Base-by-base conservation (phyloP, 2,797 vertebrate genomes). In the Enteromius radiatus region DNA sequence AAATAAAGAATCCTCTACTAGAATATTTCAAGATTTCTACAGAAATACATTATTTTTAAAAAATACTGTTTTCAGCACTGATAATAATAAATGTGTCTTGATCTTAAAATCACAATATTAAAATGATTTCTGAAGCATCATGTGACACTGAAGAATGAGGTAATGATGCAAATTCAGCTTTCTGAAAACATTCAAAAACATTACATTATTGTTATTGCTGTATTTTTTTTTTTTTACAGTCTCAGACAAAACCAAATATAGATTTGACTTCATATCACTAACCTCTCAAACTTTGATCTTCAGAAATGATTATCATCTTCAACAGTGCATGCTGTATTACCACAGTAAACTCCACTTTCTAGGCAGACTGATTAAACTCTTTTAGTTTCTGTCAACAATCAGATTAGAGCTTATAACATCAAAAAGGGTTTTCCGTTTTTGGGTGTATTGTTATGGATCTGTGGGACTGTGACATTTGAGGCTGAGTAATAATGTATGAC, bases 201-300 rank as follows among this genome's bases (percentile, higher is more conserved):
- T 43, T 43, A 28, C 23, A 14, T 26, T 28, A 28, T 61, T 28
- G 23, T 61, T 61, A n/a, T 63, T 63, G 15, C 59, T 31, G 4
- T 63, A 63, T 31, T 63, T 63, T 31, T 63, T 31, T 63, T 63
- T 31, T 63, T 17, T 31, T 63, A 31, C 23, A 12, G 45, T 31
- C 69, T 70, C 23, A 31, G 12, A 49, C 10, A 49, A 71, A 52
- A 7, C 28, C 9, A 7, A 70, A 45, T 12, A 52, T 73, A 33
- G 19, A 75, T 56, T 17, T 23, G 7, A 59, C 10, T 6, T 26
- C 4, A 41, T 41, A 12, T 26, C n/a, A 75, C 73, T 75, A 56
- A 75, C 71, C 71, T 56, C 36, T 2, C 31, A n/a, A 38, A 36
- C 19, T 54, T 11, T 31, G 47, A 71, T 31, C 69, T 71, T 71